These are phyloP conservation scores for Gallinago media DNA, from an alignment of 2,113 vertebrate genomes.

Conservation along the genomic window DNA sequence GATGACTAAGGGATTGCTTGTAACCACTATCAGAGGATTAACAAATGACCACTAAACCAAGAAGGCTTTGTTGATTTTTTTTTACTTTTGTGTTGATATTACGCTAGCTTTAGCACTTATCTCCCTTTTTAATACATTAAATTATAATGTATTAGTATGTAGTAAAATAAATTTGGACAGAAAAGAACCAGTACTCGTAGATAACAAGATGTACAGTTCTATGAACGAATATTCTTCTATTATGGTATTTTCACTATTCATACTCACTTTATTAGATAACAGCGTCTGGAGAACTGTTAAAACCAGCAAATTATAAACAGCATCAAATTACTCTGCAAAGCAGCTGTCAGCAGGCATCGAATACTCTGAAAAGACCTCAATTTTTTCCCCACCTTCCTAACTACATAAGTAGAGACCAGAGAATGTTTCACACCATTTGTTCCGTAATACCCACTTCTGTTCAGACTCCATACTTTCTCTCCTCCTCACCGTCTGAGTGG, in stretches of 20 bases:
- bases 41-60: background rate
- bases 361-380: background rate
- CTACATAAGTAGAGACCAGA: background rate
- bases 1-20: background rate
- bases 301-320: background rate
- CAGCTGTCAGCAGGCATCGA: background rate
- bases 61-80: background rate
- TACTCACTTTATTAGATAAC: background rate
- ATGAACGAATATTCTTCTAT: background rate
- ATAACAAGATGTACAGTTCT: background rate
- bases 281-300: background rate
- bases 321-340: background rate
- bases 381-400: background rate
- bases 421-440: background rate
- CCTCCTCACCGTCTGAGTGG: background rate
- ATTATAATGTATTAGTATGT: background rate
- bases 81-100: background rate
- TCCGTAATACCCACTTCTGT: background rate
- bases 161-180: background rate
- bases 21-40: background rate
- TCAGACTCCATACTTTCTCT: background rate
- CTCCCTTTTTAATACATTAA: background rate
- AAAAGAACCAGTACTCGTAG: background rate
- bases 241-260: background rate
- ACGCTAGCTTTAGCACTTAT: background rate